phyloP scores from a whole-genome alignment of 2,888 invertebrate genomes.

The Cactoblastis cactorum region DNA sequence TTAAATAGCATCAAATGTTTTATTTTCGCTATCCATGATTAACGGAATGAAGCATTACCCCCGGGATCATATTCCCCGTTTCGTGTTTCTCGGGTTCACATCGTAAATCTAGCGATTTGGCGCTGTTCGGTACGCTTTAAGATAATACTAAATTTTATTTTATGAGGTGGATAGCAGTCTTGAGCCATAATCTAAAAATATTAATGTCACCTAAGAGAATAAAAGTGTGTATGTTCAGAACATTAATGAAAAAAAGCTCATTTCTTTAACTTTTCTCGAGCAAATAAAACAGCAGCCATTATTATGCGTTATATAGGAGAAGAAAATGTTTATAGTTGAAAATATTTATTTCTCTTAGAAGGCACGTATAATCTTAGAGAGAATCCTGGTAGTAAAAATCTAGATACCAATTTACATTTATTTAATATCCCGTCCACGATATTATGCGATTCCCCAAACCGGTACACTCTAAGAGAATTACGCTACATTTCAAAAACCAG shows the following conservation, averaged over 20 bases:
- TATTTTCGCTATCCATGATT: slow-evolving; percentile 4
- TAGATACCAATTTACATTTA: not conserved
- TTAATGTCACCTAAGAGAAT: no score
- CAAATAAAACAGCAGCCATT: not conserved
- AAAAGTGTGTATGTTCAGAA: no score
- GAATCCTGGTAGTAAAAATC: not conserved
- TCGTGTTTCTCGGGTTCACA: slow-evolving; percentile 7
- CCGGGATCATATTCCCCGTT: slow-evolving; percentile 11
- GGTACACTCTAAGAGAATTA: not conserved
- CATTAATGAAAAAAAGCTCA: no score
- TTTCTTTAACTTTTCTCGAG: not conserved
- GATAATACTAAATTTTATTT: not conserved
- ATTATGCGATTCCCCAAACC: not conserved
- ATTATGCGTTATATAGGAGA: no score
- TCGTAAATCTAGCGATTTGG: slow-evolving; percentile 5
- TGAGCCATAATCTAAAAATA: no score
- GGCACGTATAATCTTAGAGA: no score
- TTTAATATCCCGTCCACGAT: not conserved
- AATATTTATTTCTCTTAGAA: no score
- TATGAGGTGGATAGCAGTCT: no score
- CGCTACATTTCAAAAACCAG: slow-evolving; percentile 7
- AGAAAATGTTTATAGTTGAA: no score
- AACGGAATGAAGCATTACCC: slow-evolving; percentile 14
- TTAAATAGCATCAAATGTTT: not conserved
- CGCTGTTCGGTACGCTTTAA: not conserved